Base-by-base conservation (phyloP, 2,797 vertebrate species). In the Chromis chromis region DNA sequence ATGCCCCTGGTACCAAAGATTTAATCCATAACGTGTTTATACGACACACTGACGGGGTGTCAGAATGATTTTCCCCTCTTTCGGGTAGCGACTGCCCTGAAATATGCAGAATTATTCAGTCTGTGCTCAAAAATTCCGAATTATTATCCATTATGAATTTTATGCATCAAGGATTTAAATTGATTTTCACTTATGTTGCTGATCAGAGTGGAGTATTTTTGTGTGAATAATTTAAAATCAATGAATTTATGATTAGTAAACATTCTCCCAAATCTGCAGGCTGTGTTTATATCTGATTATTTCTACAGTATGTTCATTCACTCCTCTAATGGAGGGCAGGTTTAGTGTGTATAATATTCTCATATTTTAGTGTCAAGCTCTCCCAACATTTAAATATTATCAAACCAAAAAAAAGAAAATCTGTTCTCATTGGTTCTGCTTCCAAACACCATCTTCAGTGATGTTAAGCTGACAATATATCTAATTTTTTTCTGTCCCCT, bases 11-110 rank as follows among this genome's bases (percentile, higher is more conserved):
- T 94, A 89, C 81, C 68, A 82, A 91, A 89, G 81, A 92, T 84
- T 89, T 86, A 91, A 90, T 92, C 93, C 85, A 90, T 79, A 86
- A 84, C 86, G 79, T 89, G 87, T 93, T 93, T 88, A 82, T 91
- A 90, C 46, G 80, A 90, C 84, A 80, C 81, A 83, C 71, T 88
- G 85, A 89, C 71, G 70, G 88, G 77, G 89, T 93, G 90, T 90
- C 91, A 86, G 78, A 79, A 85, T 81, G 84, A 90, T 90, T 90
- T 92, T 83, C 72, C 70, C 62, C 59, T 81, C 25, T 72, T 85
- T 82, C 52, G 58, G 25, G 42, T 79, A 85, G 65, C 52, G 56
- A 66, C 65, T 84, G 68, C 84, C 76, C 79, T 72, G 52, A 86
- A 90, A 91, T 91, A 90, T 90, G 77, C 76, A 91, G 73, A 87